Base-by-base conservation (phyloP, 2,797 vertebrate species). In the Notoglanidium macrostoma region DNA sequence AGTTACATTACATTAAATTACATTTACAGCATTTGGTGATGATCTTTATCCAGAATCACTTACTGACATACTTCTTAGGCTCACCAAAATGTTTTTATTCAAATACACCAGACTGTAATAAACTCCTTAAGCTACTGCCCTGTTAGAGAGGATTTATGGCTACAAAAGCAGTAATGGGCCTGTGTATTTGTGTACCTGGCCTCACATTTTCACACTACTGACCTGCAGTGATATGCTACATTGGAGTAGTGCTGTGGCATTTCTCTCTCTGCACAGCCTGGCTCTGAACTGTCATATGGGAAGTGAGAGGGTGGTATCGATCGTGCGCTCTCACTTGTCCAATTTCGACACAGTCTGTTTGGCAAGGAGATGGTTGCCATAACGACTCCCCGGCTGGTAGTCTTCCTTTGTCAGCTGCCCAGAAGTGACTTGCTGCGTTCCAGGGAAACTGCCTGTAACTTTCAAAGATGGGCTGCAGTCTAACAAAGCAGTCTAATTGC, bases 391-490 rank as follows among this genome's bases (percentile, higher is more conserved):
- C 93, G 44, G 88, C 78, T 81, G 94, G 94, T 93, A 89, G 92
- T 91, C 93, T 94, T 94, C 94, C 93, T 95, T 94, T 95, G 92
- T 95, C 94, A 93, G 94, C 92, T 92, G 92, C 92, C 93, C 91
- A 92, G 86, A 91, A 91, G 92, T 91, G 74, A 92, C 91, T 92
- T 87, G 90, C 93, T 93, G 93, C 91, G 92, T 93, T 91, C 92
- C 91, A 91, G 68, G 92, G 92, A 94, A 92, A 90, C 90, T 76
- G 83, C 55, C 72, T 88, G 74, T 61, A 91, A 88, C 88, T 88
- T 87, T 54, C 79, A 87, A 84, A 83, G 57, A 85, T 57, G 32
- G 87, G 19, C 55, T 51, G 29, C 54, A 81, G 63, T 86, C 86
- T 80, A 79, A 72, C 40, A 86, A 67, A 61, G 51, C 84, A 70